Percentiles rank a stretch among this genome's conserved stretches.
Evolutionary conservation across 2,113 vertebrate species (phyloP).

Genomic region (Fregetta grallaria): DNA sequence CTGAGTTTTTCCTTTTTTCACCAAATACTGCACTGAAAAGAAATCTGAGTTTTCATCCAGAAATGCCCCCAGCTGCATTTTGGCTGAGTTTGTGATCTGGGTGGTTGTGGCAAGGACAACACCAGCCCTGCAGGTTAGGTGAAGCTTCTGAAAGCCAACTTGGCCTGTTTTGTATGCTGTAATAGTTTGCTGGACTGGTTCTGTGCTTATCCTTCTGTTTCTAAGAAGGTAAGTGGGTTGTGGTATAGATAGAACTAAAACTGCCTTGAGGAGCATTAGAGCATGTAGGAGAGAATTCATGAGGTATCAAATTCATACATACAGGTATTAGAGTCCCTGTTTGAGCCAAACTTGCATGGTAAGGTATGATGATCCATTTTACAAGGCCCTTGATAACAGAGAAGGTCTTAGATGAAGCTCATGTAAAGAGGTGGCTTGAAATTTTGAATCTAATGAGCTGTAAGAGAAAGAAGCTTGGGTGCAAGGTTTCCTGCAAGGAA

Average conservation of each 20-base stretch:
- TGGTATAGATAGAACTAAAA: background rate
- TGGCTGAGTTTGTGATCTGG: background rate
- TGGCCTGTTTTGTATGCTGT: background rate
- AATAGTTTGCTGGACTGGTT: conserved; percentile 7
- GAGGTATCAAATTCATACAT: background rate
- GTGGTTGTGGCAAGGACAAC: background rate
- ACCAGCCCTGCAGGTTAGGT: background rate
- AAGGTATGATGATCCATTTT: background rate
- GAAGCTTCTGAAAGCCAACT: background rate
- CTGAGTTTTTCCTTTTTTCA: background rate
- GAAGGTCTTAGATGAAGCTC: background rate
- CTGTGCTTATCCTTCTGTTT: background rate
- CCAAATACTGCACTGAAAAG: background rate
- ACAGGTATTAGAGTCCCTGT: background rate
- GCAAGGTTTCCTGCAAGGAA: background rate
- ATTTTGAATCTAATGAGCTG: background rate
- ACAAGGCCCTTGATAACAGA: background rate
- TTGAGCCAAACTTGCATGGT: background rate
- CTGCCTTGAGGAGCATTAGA: background rate
- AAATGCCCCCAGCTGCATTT: background rate
- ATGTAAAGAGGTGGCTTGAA: background rate
- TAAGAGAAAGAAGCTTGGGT: background rate
- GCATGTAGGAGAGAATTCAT: background rate
- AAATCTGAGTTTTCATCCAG: background rate
- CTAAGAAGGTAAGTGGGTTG: background rate